These are phyloP conservation scores for Iphiclides podalirius DNA, from an alignment of 2,888 invertebrate genomes.

Conservation along the genomic window DNA sequence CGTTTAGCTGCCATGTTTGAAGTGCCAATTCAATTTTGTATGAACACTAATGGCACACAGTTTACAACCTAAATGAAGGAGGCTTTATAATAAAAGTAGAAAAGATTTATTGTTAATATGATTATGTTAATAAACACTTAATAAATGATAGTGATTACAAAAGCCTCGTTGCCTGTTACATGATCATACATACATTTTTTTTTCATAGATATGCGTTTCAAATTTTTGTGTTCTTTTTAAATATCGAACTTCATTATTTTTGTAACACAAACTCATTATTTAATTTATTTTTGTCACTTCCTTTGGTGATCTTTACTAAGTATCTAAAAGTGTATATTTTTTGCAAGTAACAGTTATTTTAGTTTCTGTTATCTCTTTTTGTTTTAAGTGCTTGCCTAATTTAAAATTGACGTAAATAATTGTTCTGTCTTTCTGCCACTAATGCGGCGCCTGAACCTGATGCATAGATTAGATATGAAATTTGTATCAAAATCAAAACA, in stretches of 20 bases:
- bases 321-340: too few species aligned
- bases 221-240: too few species aligned
- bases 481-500: slow-evolving; percentile 4
- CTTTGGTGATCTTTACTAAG: too few species aligned
- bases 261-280: too few species aligned
- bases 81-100: slow-evolving; percentile 4
- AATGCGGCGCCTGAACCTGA: not conserved
- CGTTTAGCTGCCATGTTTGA: slow-evolving; percentile 28
- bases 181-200: too few species aligned
- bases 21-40: slow-evolving; percentile 25
- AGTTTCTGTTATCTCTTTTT: too few species aligned
- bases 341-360: too few species aligned
- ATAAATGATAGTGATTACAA: not conserved
- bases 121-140: not conserved
- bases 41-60: slow-evolving; percentile 12
- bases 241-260: too few species aligned
- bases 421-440: not conserved
- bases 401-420: slow-evolving; percentile 1
- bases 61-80: slow-evolving; percentile 6
- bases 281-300: too few species aligned
- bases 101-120: slow-evolving; percentile 9
- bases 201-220: too few species aligned
- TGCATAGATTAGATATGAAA: slow-evolving; percentile 6
- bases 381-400: not conserved
- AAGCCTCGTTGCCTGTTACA: too few species aligned